Evolutionary conservation across 2,888 invertebrate species (phyloP), one percentile per base, ranked within the genome.

Genomic region (Xestia c-nigrum): DNA sequence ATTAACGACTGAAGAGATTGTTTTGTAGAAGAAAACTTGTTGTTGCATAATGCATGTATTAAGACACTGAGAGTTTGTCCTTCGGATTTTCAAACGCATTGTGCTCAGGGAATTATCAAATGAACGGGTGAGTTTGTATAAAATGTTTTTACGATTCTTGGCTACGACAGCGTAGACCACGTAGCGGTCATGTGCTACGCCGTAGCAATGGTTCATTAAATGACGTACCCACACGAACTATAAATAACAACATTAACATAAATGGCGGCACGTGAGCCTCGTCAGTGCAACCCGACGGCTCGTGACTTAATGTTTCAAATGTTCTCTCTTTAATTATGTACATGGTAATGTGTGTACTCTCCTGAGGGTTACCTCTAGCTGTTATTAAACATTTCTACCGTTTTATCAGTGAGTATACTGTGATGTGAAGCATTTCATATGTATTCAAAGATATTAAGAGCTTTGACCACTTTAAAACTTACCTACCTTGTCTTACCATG

Each of bases 321-420:
- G 61, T 1, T 74, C n/a, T n/a, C 16, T 55, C 52, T 72, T 81
- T 73, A 74, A 31, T 75, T 70, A 73, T 75, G 61, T 59, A 70
- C 40, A 24, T 24, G 68, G 57, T 72, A 52, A 7, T 63, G 52
- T 64, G 57, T 59, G 66, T 64, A 67, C 55, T 72, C 74, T 47
- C 59, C 16, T 24, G 77, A 70, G 70, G 12, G 24, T 31, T n/a
- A 43, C 68, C 47, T 64, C 52, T 24, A n/a, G 43, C 70, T n/a
- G n/a, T n/a, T n/a, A n/a, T n/a, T n/a, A n/a, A n/a, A n/a, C 66
- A 50, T 31, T 69, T 73, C 12, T 16, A 52, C 38, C 24, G 6
- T 67, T 46, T 55, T 57, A 57, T 24, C n/a, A 52, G 64, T 57
- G 52, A 57, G 24, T 57, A 16, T 16, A 3, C 31, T 31, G 31